These are phyloP conservation scores for Falcunculus frontatus DNA, from an alignment of 2,113 vertebrate genomes.

Conservation along the genomic window DNA sequence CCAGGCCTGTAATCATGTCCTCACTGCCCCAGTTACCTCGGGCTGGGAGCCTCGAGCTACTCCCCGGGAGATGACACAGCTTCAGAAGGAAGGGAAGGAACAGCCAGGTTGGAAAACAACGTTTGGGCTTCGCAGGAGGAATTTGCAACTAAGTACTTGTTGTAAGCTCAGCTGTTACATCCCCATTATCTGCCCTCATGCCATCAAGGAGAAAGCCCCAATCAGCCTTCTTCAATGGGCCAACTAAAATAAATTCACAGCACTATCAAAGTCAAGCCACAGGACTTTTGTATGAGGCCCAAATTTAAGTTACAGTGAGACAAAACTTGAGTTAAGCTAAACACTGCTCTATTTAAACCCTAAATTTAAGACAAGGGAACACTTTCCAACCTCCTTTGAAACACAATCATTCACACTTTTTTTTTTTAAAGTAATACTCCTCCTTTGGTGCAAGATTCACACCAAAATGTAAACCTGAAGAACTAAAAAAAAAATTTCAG, in stretches of 20 bases:
- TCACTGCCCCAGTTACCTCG: background rate
- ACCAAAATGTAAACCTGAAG: background rate
- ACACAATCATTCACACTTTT: background rate
- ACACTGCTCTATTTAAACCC: background rate
- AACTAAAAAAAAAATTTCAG: background rate
- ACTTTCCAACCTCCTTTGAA: background rate
- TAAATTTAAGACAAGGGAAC: background rate
- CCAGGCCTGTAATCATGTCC: background rate
- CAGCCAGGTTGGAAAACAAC: background rate
- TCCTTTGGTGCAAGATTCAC: background rate
- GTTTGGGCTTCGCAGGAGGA: background rate
- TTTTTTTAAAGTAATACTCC: background rate
- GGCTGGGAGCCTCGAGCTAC: background rate
- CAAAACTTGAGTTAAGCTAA: background rate
- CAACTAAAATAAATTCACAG: background rate
- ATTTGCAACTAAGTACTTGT: background rate
- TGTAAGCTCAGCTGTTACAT: background rate
- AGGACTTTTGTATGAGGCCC: background rate
- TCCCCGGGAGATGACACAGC: accelerated
- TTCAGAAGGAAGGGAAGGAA: background rate
- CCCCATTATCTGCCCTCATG: background rate
- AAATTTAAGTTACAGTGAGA: background rate
- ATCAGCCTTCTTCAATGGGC: background rate
- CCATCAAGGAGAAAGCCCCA: background rate
- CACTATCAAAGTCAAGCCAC: background rate